Percentiles rank a stretch among this genome's conserved stretches.
phyloP scores from a whole-genome alignment of 2,113 vertebrate species.

The Cheirogaleus medius region DNA sequence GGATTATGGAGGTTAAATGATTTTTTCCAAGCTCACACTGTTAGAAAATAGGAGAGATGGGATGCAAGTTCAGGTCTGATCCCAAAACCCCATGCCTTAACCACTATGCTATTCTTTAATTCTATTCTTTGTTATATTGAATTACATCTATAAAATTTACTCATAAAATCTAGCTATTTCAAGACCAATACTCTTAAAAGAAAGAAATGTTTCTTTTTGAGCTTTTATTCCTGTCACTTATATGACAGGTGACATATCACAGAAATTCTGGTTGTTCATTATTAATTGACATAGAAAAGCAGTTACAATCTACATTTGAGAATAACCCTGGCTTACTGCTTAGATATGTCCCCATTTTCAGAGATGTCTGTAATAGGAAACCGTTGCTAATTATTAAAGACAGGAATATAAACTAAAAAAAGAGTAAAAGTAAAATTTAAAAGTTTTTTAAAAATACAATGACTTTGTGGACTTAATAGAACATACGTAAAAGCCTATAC shows the following conservation, averaged over 20 bases:
- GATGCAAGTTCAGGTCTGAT: neutral
- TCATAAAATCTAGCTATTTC: constrained; percentile 33
- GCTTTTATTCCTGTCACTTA: constrained; percentile 27
- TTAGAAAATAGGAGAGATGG: neutral
- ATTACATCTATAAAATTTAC: neutral
- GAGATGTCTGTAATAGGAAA: neutral
- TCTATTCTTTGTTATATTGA: neutral
- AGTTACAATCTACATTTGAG: constrained; percentile 15
- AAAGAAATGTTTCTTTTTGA: constrained; percentile 40
- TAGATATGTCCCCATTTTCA: constrained; percentile 16
- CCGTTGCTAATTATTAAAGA: constrained; percentile 42
- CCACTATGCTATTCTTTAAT: neutral
- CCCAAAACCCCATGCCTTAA: neutral
- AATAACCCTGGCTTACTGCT: constrained; percentile 23
- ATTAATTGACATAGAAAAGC: constrained; percentile 40
- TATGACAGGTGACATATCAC: constrained; percentile 15
- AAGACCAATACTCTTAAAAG: neutral
- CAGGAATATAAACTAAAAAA: constrained; percentile 8
- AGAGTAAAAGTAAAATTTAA: neutral
- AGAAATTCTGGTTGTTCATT: constrained; percentile 47
- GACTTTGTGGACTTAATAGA: neutral
- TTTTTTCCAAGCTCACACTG: neutral
- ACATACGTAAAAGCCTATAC: neutral
- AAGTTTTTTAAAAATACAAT: neutral
- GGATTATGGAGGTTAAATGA: neutral